phyloP scores from a whole-genome alignment of 1,140 invertebrate genomes.

The Drosophila nannoptera region DNA sequence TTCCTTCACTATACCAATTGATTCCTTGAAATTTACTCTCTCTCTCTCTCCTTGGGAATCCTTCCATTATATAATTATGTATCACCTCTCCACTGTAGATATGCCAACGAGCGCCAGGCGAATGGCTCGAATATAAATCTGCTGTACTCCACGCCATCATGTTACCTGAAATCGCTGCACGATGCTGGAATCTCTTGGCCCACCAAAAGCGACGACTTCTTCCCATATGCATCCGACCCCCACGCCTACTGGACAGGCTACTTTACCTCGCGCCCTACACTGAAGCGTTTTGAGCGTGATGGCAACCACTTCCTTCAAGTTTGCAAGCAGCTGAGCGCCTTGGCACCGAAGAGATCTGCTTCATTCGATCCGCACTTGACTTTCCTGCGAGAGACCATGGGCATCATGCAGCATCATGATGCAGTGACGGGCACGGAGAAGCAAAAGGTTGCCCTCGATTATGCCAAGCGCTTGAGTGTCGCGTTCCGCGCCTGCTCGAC shows the following conservation, averaged over 20 bases:
- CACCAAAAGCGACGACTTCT: slow-evolving; percentile 91
- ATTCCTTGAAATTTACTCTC: too few relatives aligned
- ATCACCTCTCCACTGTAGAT: slow-evolving; percentile 67
- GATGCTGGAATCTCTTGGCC: slow-evolving; percentile 84
- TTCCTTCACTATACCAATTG: slow-evolving; percentile 38
- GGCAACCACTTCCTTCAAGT: slow-evolving; percentile 90
- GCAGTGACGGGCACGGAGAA: slow-evolving; percentile 95
- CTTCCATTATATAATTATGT: too few relatives aligned
- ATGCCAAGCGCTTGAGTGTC: slow-evolving; percentile 84
- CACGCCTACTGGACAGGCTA: slow-evolving; percentile 97
- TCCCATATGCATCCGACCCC: slow-evolving; percentile 92
- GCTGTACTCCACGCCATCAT: slow-evolving; percentile 96
- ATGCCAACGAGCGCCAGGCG: slow-evolving; percentile 82
- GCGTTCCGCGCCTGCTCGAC: slow-evolving; percentile 58
- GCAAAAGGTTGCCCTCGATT: slow-evolving; percentile 93
- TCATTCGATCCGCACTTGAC: slow-evolving; percentile 67
- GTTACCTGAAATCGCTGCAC: slow-evolving; percentile 92
- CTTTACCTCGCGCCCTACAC: slow-evolving; percentile 92
- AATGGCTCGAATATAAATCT: slow-evolving; percentile 85
- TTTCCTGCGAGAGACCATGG: slow-evolving; percentile 82
- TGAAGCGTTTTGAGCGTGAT: slow-evolving; percentile 89
- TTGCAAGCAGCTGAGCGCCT: slow-evolving; percentile 81
- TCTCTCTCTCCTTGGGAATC: too few relatives aligned
- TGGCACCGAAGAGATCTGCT: slow-evolving; percentile 50
- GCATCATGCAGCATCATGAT: slow-evolving; percentile 95